phyloP scores from a whole-genome alignment of 37 sponge, comb jelly and placozoan species.

The Amphimedon queenslandica region DNA sequence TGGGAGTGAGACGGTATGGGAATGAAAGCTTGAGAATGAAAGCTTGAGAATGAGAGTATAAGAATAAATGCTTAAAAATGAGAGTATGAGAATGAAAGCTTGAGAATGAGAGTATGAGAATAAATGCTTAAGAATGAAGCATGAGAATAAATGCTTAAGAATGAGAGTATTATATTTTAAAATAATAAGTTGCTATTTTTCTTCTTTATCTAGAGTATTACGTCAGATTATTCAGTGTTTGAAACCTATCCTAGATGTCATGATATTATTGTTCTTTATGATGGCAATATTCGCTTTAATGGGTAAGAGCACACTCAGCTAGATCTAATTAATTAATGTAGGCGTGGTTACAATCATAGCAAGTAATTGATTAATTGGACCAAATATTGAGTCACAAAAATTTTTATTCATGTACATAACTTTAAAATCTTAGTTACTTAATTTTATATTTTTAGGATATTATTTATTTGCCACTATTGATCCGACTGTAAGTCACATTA shows the following conservation, averaged over 20 bases:
- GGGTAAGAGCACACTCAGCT: no score
- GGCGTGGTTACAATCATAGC: no score
- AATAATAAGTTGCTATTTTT: no score
- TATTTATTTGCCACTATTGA: slow-evolving; percentile 32
- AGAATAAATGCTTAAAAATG: not conserved
- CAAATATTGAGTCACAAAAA: no score
- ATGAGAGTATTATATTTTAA: no score
- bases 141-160: not conserved
- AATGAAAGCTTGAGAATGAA: not conserved
- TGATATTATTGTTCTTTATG: slow-evolving; percentile 52
- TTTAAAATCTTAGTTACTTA: not conserved
- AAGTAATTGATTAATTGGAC: no score
- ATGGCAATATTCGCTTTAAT: slow-evolving; percentile 59
- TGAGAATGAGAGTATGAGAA: not conserved
- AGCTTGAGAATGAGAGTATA: not conserved
- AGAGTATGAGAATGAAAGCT: not conserved
- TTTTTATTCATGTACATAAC: not conserved
- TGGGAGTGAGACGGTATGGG: slow-evolving; percentile 66
- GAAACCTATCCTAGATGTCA: slow-evolving; percentile 68
- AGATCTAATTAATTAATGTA: no score
- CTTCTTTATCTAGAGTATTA: slow-evolving; percentile 40
- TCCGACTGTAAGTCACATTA: slow-evolving; percentile 31
- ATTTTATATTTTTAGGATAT: slow-evolving; percentile 33
- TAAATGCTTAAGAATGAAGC: not conserved
- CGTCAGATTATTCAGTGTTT: slow-evolving; percentile 64